A percentile compares a stretch with the other conserved stretches of the same genome.
These are phyloP conservation scores for Picathartes gymnocephalus DNA, from an alignment of 2,113 vertebrate genomes.

Conservation along the genomic window DNA sequence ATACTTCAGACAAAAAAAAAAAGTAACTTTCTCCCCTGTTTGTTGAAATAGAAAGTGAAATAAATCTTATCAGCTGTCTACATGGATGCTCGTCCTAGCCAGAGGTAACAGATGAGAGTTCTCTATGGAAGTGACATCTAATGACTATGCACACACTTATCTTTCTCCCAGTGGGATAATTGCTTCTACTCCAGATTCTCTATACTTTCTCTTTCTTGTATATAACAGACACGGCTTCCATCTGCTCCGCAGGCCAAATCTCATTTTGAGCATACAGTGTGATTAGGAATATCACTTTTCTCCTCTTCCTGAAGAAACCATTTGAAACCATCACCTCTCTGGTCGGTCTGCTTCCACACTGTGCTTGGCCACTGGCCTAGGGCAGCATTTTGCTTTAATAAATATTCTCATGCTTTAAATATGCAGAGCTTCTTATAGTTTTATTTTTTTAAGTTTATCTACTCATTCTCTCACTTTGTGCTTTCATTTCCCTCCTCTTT, in stretches of 20 bases:
- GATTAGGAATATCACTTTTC: neutral
- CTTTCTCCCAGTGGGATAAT: slow-evolving; percentile 14
- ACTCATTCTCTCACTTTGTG: neutral
- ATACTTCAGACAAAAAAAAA: neutral
- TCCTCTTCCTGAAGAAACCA: neutral
- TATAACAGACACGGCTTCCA: neutral
- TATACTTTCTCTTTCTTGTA: neutral
- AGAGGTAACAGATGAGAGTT: neutral
- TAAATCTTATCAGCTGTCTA: neutral
- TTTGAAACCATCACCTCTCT: neutral
- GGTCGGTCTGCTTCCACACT: neutral
- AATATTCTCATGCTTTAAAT: neutral
- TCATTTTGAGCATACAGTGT: neutral
- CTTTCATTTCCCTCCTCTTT: neutral
- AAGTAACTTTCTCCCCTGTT: neutral
- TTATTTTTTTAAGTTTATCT: neutral
- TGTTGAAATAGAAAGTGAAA: neutral
- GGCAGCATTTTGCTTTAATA: neutral
- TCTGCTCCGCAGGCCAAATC: neutral
- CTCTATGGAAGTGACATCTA: neutral
- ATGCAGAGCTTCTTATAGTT: neutral
- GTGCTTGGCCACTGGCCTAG: neutral
- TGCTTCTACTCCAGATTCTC: neutral
- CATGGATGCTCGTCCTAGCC: neutral
- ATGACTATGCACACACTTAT: neutral